Base-by-base conservation (phyloP, 2,888 invertebrate species). In the Zygaena filipendulae region DNA sequence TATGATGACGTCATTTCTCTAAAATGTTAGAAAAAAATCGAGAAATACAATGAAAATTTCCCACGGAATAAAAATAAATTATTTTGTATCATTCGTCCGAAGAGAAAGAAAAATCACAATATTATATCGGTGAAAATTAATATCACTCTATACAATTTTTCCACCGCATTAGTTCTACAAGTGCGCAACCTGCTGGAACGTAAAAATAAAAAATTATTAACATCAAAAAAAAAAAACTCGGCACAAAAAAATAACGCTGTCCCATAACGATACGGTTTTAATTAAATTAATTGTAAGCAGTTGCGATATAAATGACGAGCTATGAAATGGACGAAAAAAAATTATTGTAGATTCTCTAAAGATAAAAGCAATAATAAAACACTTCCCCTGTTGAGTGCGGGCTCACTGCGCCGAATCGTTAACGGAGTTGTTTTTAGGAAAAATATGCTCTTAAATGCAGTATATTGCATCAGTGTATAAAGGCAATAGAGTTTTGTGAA, bases 331-430 rank as follows among this genome's bases (percentile, higher is more conserved):
- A 54, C 46, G 51, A 48, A 57, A 61, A 61, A 67, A 68, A 67
- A 57, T 6, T 4, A 16, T 27, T 52, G 58, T 59, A 60, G 72
- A 75, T 74, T 59, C 54, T 37, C 7, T 45, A 58, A 61, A 56
- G 75, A 79, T 77, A 77, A 67, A 62, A 57, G 61, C 57, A 61
- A 64, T 71, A 75, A 74, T 74, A 74, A 72, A 77, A 70, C 72
- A 70, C 69, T 74, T 74, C 67, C 77, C 62, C 49, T 44, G 32
- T 27, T 2, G 40, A 2, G 53, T 58, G 46, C 60, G 42, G 63
- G 21, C 36, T 52, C 12, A 29, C 13, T 46, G 39, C 30, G 49
- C 7, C 39, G 49, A 55, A 47, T 44, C 20, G 11, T 26, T 23
- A 12, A 20, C 9, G n/a, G n/a, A n/a, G n/a, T n/a, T n/a, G n/a